A percentile compares a stretch with the other conserved stretches of the same genome.
Conservation (phyloP, 2,113 vertebrate species). For the Lynx canadensis region DNA sequence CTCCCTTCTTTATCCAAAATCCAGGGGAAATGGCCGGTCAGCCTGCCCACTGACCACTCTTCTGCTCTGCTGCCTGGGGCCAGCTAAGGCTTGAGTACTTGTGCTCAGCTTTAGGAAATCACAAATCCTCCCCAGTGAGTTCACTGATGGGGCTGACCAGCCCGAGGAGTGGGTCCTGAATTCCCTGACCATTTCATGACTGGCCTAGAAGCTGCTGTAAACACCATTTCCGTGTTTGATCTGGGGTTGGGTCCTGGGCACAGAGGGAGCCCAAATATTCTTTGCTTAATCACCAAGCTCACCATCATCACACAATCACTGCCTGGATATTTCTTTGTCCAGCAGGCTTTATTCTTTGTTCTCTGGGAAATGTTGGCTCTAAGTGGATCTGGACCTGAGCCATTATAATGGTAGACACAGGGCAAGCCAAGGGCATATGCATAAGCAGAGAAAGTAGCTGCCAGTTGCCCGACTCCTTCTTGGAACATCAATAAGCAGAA, state of each 20-base stretch:
- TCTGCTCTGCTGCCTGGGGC: neutral
- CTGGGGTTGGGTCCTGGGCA: neutral
- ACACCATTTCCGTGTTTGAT: neutral
- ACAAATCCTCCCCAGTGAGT: neutral
- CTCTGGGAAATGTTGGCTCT: neutral
- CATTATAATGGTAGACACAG: neutral
- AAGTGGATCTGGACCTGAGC: neutral
- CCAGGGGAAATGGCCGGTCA: neutral
- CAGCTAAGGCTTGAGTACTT: neutral
- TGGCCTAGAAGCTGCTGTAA: neutral
- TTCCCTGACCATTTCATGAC: neutral
- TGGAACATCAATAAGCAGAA: neutral
- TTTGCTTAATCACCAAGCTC: neutral
- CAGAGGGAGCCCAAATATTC: neutral
- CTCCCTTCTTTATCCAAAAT: neutral
- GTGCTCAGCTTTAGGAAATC: neutral
- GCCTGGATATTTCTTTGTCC: neutral
- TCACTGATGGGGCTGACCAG: neutral
- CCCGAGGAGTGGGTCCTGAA: neutral
- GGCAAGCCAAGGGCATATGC: neutral
- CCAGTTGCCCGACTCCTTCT: neutral
- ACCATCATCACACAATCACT: neutral
- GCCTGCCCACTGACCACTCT: neutral
- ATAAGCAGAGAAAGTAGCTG: neutral
- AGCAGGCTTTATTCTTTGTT: slow-evolving; percentile 2